These are phyloP conservation scores for Hermetia illucens DNA, from an alignment of 1,140 invertebrate genomes.

Conservation along the genomic window DNA sequence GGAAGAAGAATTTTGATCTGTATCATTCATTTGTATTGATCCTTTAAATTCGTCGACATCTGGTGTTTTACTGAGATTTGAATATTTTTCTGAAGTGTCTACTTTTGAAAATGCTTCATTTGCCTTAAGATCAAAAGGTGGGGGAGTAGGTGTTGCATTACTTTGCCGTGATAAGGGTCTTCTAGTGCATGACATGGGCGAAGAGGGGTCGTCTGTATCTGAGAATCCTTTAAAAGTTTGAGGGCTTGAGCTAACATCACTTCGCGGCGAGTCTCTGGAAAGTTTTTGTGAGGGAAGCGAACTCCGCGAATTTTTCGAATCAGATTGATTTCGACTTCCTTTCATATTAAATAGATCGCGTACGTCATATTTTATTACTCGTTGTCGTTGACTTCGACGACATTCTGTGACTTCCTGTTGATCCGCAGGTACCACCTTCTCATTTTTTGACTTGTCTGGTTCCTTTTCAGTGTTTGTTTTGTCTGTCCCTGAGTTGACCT, in stretches of 20 bases:
- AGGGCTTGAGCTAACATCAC: not conserved
- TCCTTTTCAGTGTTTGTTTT: no score
- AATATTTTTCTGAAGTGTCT: not conserved
- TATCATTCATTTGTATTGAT: no score
- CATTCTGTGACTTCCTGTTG: no score
- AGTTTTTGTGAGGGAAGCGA: slow-evolving; percentile 10
- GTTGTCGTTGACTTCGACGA: slow-evolving; percentile 22
- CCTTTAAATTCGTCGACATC: not conserved
- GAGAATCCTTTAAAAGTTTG: not conserved
- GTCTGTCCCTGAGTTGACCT: no score
- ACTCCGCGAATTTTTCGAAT: slow-evolving; percentile 24
- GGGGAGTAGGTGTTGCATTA: slow-evolving; percentile 4
- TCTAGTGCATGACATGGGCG: not conserved
- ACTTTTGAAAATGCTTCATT: not conserved
- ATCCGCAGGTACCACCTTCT: no score
- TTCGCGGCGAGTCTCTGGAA: slow-evolving; percentile 1
- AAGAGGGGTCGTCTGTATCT: not conserved
- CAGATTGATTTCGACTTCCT: slow-evolving; percentile 18
- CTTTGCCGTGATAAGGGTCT: not conserved
- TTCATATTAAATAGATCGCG: slow-evolving; percentile 20
- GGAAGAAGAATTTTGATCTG: no score
- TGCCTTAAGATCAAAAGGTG: slow-evolving; percentile 2
- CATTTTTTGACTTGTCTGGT: no score
- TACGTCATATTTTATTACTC: slow-evolving; percentile 25
- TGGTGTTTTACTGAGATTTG: not conserved